Evolutionary conservation across 2,888 invertebrate genomes (phyloP).

Genomic region (Geophilus truncorum): DNA sequence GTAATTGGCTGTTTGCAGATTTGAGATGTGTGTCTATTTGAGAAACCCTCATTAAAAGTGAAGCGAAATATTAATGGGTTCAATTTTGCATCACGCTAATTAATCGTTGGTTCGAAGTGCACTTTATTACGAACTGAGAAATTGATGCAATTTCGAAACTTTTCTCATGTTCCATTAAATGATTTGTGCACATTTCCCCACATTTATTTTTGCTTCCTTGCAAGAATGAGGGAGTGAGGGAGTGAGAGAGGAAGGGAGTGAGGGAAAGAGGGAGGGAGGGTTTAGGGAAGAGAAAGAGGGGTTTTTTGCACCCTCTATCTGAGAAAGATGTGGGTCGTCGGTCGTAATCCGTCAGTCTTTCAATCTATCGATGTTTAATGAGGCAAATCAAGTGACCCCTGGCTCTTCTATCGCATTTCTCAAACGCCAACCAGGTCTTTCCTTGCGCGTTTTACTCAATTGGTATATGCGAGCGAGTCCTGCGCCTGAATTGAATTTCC

Average conservation of each 20-base stretch:
- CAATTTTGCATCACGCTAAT: neutral
- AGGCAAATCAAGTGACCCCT: conserved; percentile 23
- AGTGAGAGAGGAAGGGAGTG: too few species aligned
- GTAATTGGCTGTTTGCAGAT: neutral
- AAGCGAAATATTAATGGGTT: conserved; percentile 19
- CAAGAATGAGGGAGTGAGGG: too few species aligned
- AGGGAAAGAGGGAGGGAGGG: too few species aligned
- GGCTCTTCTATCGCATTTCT: conserved; percentile 18
- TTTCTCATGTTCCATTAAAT: neutral
- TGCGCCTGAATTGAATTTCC: conserved; percentile 12
- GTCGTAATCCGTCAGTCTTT: neutral
- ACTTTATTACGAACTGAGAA: neutral
- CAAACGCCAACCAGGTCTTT: neutral
- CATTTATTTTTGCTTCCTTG: neutral
- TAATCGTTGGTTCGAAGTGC: neutral
- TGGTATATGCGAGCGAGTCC: neutral
- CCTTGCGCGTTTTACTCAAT: conserved; percentile 4
- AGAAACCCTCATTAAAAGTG: conserved; percentile 13
- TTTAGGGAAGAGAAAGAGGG: too few species aligned
- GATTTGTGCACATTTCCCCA: neutral
- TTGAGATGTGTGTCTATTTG: conserved; percentile 7
- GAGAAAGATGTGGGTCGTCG: neutral
- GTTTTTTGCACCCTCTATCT: too few species aligned
- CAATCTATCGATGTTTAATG: conserved; percentile 3
- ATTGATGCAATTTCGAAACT: neutral